These are phyloP conservation scores for Muntiacus reevesi DNA, from an alignment of 2,113 vertebrate species.

Conservation along the genomic window DNA sequence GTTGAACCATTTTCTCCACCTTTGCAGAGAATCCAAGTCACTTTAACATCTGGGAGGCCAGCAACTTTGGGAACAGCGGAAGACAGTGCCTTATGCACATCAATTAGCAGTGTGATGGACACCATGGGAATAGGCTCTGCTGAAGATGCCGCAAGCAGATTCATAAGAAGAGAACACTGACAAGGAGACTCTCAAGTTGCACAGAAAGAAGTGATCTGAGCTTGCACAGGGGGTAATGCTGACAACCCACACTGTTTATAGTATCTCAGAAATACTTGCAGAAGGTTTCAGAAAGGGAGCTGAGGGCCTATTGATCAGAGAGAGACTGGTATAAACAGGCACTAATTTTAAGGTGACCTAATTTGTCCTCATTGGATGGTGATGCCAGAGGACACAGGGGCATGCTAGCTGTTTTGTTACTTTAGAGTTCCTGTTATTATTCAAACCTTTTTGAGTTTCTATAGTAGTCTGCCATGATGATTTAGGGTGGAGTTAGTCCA, in stretches of 20 bases:
- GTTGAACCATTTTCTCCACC: not conserved
- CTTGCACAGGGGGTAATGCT: not conserved
- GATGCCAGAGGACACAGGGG: slow-evolving; percentile 49
- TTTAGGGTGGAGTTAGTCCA: slow-evolving; percentile 54
- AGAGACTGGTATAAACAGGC: not conserved
- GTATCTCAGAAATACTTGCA: not conserved
- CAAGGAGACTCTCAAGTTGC: not conserved
- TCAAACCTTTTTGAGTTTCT: slow-evolving; percentile 57
- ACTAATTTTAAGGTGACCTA: slow-evolving; percentile 33
- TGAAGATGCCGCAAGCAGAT: not conserved
- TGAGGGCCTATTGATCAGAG: not conserved
- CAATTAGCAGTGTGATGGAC: not conserved
- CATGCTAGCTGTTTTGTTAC: slow-evolving; percentile 55
- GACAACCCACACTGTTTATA: not conserved
- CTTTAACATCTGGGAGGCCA: not conserved
- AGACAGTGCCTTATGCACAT: not conserved
- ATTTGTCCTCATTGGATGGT: slow-evolving; percentile 44
- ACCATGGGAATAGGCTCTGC: not conserved
- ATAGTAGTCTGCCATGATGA: slow-evolving; percentile 24
- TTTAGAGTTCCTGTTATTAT: slow-evolving; percentile 64
- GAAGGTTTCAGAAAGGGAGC: not conserved
- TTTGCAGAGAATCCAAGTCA: not conserved
- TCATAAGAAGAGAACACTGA: not conserved
- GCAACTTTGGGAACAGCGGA: not conserved
- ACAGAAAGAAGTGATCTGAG: not conserved